phyloP scores from a whole-genome alignment of 1,140 invertebrate species.

The Vollenhovia emeryi region DNA sequence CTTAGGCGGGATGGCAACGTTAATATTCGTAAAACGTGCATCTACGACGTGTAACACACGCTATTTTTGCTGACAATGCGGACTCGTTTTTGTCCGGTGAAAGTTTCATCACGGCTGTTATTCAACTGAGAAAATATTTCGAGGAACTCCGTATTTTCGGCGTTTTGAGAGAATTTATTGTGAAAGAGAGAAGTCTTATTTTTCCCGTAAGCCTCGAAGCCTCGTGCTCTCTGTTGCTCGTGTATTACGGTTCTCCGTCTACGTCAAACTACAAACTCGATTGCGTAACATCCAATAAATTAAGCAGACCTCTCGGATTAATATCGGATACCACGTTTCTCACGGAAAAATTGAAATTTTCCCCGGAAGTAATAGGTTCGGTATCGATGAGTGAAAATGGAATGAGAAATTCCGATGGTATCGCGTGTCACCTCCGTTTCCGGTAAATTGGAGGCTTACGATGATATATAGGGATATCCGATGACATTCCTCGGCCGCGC shows the following conservation, averaged over 20 bases:
- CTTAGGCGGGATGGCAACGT: slow-evolving; percentile 21
- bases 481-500: slow-evolving; percentile 4
- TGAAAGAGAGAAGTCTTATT: background rate
- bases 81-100: background rate
- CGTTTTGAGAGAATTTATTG: background rate
- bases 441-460: slow-evolving; percentile 42
- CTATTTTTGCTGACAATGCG: background rate
- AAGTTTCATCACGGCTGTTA: background rate
- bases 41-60: background rate
- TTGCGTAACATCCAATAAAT: background rate
- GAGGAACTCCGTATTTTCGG: background rate
- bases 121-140: background rate
- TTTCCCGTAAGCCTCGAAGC: background rate
- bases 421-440: slow-evolving; percentile 41
- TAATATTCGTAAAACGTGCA: slow-evolving; percentile 48
- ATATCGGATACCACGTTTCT: background rate
- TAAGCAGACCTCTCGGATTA: background rate
- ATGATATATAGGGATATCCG: slow-evolving; percentile 43
- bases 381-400: slow-evolving; percentile 4
- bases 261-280: background rate
- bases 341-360: slow-evolving; percentile 38
- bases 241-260: background rate
- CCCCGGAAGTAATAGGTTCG: slow-evolving; percentile 7
- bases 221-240: background rate
- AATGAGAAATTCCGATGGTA: slow-evolving; percentile 43